These are phyloP conservation scores for Philhelius pedissequus DNA, from an alignment of 2,888 invertebrate genomes.

Conservation along the genomic window DNA sequence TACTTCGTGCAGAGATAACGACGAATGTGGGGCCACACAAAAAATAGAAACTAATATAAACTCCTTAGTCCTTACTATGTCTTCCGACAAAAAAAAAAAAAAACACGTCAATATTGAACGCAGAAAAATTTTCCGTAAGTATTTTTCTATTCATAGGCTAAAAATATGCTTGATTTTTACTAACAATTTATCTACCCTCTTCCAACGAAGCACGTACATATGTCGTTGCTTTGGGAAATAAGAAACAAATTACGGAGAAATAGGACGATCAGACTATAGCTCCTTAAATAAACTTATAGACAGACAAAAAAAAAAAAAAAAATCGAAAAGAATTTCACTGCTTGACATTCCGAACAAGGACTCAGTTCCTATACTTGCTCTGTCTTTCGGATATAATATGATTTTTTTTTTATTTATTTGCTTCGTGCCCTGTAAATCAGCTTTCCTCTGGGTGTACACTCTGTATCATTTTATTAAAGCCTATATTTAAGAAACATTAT, in stretches of 20 bases:
- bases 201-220: not conserved
- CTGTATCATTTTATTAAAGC: too few relatives aligned
- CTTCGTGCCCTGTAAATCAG: not conserved
- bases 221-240: not conserved
- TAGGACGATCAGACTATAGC: not conserved
- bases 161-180: conserved; percentile 47
- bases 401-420: not conserved
- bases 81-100: conserved; percentile 12
- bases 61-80: conserved; percentile 47
- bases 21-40: not conserved
- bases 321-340: conserved; percentile 6
- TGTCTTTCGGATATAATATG: conserved; percentile 25
- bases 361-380: conserved; percentile 53
- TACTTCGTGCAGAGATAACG: conserved; percentile 51
- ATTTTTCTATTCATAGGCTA: conserved; percentile 2
- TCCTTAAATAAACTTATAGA: conserved; percentile 32
- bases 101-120: not conserved
- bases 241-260: not conserved
- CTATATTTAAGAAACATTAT: too few relatives aligned
- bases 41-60: conserved; percentile 5
- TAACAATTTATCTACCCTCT: not conserved
- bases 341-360: conserved; percentile 63
- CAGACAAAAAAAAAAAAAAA: not conserved
- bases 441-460: too few relatives aligned
- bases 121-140: not conserved